Base-by-base conservation (phyloP, 2,113 vertebrate species). In the Todiramphus chloris region DNA sequence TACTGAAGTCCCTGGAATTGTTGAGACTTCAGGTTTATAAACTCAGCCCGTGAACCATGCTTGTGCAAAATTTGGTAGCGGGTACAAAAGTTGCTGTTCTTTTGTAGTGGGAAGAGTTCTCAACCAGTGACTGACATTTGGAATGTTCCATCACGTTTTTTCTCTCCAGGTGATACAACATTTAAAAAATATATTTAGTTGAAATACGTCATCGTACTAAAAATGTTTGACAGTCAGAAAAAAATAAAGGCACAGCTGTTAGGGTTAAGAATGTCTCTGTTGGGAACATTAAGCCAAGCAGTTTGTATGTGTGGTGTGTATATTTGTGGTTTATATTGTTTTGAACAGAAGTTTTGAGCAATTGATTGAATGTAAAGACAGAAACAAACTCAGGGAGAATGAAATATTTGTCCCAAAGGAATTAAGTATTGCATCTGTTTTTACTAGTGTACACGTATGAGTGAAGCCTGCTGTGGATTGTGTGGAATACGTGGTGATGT, bases 401-500 rank as follows among this genome's bases (percentile, higher is more conserved):
- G 0, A 85, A 69, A 16, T 82, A 16, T 27, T 92, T 73, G 28
- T 66, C 68, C 33, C 37, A 33, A 41, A 59, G 17, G 69, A 72
- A 59, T 92, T 31, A 27, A 55, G 27, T n/a, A 16, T n/a, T 66
- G 23, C 30, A 31, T 58, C 43, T 81, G 41, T 19, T 87, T 68
- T 67, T 66, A 30, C 4, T 66, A 66, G 25, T 4, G 1, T 23
- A 4, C 2, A 2, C 5, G 10, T 56, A 1, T n/a, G 77, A 46
- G 27, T 55, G 66, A 64, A 63, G 31, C 55, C 33, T 86, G 68
- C 84, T 41, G 76, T 68, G 68, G 51, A 7, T 11, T 24, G 51
- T 28, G 24, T 28, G n/a, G 88, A 9, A 2, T 6, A 3, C 0
- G 1, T 3, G 55, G 46, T 7, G 39, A 24, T 69, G 46, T 53